phyloP scores from a whole-genome alignment of 1,140 invertebrate genomes.

The Apis dorsata region DNA sequence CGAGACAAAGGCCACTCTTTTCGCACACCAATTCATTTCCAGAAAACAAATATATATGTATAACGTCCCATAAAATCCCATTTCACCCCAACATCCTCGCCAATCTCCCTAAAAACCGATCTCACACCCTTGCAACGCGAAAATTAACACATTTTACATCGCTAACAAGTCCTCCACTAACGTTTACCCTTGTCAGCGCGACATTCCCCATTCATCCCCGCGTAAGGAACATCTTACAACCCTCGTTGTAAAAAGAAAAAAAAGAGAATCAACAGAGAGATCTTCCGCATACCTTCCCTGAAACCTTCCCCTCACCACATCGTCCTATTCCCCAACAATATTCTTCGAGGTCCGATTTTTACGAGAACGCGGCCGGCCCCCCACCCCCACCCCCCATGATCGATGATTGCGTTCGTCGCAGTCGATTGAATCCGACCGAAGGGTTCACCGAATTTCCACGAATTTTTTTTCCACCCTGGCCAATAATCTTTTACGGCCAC shows the following conservation, averaged over 20 bases:
- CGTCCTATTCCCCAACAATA: not conserved
- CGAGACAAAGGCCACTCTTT: no score
- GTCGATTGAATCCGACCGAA: conserved; percentile 6
- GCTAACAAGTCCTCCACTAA: not conserved
- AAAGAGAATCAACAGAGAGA: no score
- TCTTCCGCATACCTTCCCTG: not conserved
- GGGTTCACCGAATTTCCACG: not conserved
- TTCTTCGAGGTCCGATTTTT: not conserved
- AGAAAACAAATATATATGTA: no score
- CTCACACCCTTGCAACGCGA: not conserved
- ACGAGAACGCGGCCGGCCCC: not conserved
- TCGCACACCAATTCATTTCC: no score
- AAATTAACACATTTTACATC: not conserved
- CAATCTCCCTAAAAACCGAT: not conserved
- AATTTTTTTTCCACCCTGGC: conserved; percentile 32
- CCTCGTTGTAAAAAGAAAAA: not conserved
- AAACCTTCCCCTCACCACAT: not conserved
- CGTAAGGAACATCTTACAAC: not conserved
- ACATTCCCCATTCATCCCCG: not conserved
- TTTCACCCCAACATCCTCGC: not conserved
- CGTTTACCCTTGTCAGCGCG: not conserved
- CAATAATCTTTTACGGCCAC: conserved; percentile 37
- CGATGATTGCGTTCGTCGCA: conserved; percentile 5
- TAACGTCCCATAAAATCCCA: no score
- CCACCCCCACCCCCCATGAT: not conserved